Evolutionary conservation across 2,113 vertebrate genomes (phyloP).

Genomic region (Myiozetetes cayanensis): DNA sequence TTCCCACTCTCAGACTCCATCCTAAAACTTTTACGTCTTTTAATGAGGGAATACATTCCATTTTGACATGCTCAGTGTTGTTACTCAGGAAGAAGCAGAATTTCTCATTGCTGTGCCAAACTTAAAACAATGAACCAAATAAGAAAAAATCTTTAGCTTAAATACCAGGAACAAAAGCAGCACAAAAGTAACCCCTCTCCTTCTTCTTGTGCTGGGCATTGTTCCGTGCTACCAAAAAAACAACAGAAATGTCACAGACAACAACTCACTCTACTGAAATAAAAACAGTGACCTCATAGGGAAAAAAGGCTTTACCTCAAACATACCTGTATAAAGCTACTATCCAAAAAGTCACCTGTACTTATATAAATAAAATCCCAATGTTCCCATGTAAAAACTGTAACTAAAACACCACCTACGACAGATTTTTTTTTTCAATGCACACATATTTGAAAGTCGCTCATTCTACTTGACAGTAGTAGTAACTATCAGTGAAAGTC

Average conservation of each 20-base stretch:
- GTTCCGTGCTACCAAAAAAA: neutral
- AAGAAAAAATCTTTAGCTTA: neutral
- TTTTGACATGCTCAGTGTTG: neutral
- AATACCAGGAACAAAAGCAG: neutral
- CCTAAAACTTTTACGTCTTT: neutral
- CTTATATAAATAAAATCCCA: neutral
- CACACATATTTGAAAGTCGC: neutral
- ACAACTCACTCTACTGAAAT: neutral
- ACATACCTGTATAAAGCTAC: neutral
- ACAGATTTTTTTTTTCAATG: neutral
- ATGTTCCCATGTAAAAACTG: neutral
- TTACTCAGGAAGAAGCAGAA: neutral
- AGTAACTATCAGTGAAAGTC: neutral
- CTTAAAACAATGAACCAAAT: neutral
- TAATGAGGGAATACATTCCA: neutral
- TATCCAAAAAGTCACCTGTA: neutral
- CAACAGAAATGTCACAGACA: neutral
- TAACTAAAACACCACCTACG: neutral
- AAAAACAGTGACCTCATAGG: neutral
- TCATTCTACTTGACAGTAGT: neutral
- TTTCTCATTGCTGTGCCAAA: fast-evolving
- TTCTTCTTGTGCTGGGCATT: neutral
- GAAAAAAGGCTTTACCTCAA: neutral
- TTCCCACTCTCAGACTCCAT: neutral
- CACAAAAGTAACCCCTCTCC: neutral